Evolutionary conservation across 2,888 invertebrate genomes (phyloP).

Genomic region (Tachina grossa): DNA sequence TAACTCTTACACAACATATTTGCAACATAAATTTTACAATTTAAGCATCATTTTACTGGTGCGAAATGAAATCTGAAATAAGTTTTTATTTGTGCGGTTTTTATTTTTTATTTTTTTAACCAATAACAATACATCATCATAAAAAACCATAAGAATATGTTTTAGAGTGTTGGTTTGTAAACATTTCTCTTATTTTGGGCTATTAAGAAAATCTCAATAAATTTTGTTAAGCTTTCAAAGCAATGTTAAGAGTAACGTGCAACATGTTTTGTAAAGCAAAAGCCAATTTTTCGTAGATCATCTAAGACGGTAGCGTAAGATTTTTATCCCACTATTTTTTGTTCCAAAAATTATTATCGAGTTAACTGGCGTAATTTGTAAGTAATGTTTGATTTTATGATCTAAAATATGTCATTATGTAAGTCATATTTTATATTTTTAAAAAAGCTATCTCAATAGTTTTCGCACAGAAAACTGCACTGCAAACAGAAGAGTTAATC

Average conservation of each 20-base stretch:
- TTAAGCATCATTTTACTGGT: conserved; percentile 44
- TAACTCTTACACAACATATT: conserved; percentile 7
- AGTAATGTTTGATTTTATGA: too few species aligned
- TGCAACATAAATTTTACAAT: conserved; percentile 45
- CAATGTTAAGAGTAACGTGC: not conserved
- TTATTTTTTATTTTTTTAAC: conserved; percentile 13
- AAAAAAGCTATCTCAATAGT: too few species aligned
- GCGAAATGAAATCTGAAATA: conserved; percentile 37
- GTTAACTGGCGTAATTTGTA: too few species aligned
- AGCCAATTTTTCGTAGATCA: too few species aligned
- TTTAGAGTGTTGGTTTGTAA: conserved; percentile 2
- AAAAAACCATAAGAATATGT: conserved; percentile 42
- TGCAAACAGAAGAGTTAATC: too few species aligned
- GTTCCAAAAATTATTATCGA: too few species aligned
- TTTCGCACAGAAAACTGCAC: too few species aligned
- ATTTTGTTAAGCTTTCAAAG: not conserved
- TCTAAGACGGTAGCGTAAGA: too few species aligned
- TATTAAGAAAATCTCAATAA: not conserved
- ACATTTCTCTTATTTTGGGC: not conserved
- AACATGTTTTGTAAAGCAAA: not conserved
- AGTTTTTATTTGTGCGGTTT: not conserved
- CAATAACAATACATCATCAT: conserved; percentile 64
- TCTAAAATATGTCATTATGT: too few species aligned
- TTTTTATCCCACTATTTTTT: too few species aligned
- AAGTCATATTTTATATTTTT: too few species aligned